phyloP scores from a whole-genome alignment of 2,888 invertebrate species.

The Anarsia innoxiella region DNA sequence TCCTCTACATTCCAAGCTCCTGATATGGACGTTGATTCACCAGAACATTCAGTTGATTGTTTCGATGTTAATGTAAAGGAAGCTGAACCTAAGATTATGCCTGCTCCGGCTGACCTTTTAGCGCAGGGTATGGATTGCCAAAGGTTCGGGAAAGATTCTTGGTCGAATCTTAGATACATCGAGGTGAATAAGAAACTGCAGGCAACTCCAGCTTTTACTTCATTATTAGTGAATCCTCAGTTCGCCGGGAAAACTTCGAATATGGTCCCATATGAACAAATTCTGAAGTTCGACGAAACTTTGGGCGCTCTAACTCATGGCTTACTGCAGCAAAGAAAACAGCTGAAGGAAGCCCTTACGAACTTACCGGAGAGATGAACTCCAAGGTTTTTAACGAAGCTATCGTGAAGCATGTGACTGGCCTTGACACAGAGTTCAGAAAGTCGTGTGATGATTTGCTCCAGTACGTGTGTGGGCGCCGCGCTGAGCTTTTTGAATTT shows the following conservation, averaged over 20 bases:
- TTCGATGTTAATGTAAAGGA: constrained; percentile 3
- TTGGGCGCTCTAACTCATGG: constrained; percentile 1
- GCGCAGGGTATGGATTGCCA: constrained; percentile 17
- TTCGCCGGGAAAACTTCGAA: background rate
- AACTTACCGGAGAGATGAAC: background rate
- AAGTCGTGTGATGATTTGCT: background rate
- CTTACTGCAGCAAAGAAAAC: background rate
- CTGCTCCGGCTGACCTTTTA: constrained; percentile 10
- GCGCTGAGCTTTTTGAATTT: background rate
- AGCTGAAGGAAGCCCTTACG: background rate
- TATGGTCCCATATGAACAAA: background rate
- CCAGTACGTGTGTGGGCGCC: background rate
- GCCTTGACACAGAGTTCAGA: background rate
- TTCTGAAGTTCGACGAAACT: background rate
- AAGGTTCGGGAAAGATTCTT: constrained; percentile 13
- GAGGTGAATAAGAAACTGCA: constrained; percentile 18
- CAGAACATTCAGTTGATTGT: background rate
- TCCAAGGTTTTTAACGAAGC: background rate
- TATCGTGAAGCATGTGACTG: background rate
- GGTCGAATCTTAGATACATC: constrained; percentile 18
- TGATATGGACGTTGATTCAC: background rate
- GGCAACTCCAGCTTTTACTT: constrained; percentile 16
- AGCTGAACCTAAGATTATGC: constrained; percentile 1
- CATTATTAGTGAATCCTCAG: constrained; percentile 8
- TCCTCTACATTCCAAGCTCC: too few relatives aligned